These are phyloP conservation scores for Pseudochaenichthys georgianus DNA, from an alignment of 2,797 vertebrate genomes.

Conservation along the genomic window DNA sequence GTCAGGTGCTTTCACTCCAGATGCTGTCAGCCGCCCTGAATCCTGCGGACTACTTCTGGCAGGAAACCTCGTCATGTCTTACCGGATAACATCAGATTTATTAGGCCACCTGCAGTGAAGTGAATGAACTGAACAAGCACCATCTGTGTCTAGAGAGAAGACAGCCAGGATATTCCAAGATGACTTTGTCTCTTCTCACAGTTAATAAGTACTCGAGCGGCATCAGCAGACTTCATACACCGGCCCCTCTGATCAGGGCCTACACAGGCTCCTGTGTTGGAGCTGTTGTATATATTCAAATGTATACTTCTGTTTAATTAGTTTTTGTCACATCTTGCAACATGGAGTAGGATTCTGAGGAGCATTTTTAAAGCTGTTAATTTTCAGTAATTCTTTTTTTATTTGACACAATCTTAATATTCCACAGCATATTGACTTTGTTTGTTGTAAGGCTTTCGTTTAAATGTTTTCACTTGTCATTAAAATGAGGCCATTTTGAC, in stretches of 20 bases:
- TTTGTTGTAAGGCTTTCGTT: conserved; percentile 65
- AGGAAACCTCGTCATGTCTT: conserved; percentile 27
- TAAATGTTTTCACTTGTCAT: conserved; percentile 71
- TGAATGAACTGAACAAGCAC: conserved; percentile 41
- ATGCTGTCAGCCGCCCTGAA: conserved; percentile 21
- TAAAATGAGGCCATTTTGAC: conserved; percentile 73
- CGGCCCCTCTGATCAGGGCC: conserved; percentile 18
- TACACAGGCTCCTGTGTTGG: conserved; percentile 40
- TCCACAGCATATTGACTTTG: conserved; percentile 51
- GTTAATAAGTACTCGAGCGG: conserved; percentile 29
- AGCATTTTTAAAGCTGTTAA: conserved; percentile 58
- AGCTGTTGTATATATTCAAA: conserved; percentile 57
- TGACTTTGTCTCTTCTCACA: conserved; percentile 18
- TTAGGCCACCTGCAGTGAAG: conserved; percentile 40
- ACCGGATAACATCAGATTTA: conserved; percentile 27
- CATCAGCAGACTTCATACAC: conserved; percentile 31
- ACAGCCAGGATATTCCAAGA: conserved; percentile 24
- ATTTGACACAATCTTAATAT: conserved; percentile 60
- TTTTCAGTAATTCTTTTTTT: conserved; percentile 58
- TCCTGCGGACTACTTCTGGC: conserved; percentile 12
- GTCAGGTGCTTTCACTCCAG: conserved; percentile 26
- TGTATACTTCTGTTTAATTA: conserved; percentile 44
- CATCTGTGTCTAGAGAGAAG: conserved; percentile 27
- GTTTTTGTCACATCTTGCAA: conserved; percentile 51
- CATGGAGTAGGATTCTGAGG: conserved; percentile 25